Evolutionary conservation across 2,888 invertebrate genomes (phyloP).

Genomic region (Polyommatus iphigenia): DNA sequence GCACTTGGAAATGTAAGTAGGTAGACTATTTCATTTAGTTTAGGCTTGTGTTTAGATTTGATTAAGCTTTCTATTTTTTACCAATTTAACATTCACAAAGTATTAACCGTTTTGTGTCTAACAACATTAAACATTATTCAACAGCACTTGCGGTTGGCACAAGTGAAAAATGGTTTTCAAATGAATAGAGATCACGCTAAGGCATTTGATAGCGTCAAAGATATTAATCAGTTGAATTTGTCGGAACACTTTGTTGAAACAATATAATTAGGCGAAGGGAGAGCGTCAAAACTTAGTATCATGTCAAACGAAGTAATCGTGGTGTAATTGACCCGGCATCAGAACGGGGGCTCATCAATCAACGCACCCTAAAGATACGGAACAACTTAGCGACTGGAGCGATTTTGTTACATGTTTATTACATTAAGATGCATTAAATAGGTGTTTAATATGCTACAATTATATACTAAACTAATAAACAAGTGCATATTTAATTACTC

Average conservation of each 20-base stretch:
- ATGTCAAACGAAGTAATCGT: slow-evolving; percentile 76
- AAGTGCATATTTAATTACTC: neutral
- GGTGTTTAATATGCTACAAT: neutral
- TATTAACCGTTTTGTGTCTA: too few relatives aligned
- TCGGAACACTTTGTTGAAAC: slow-evolving; percentile 19
- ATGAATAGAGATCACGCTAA: neutral
- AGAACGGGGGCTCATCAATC: slow-evolving; percentile 75
- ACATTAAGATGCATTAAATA: neutral
- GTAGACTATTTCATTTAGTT: neutral
- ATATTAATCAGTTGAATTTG: slow-evolving; percentile 17
- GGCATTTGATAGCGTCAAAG: neutral
- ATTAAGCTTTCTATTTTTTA: too few relatives aligned
- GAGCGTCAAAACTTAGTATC: slow-evolving; percentile 52
- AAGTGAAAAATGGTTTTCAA: neutral
- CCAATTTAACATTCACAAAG: too few relatives aligned
- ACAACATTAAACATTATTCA: neutral
- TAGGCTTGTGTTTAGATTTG: neutral
- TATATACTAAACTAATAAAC: neutral
- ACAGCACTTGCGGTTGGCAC: neutral
- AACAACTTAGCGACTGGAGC: slow-evolving; percentile 20
- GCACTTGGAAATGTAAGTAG: neutral
- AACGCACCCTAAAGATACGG: slow-evolving; percentile 53
- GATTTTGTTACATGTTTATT: slow-evolving; percentile 14
- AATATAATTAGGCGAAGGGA: slow-evolving; percentile 30
- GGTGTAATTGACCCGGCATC: slow-evolving; percentile 71